Evolutionary conservation across 2,888 invertebrate species (phyloP), one percentile per base, ranked within the genome.

Genomic region (Thumatha senex): DNA sequence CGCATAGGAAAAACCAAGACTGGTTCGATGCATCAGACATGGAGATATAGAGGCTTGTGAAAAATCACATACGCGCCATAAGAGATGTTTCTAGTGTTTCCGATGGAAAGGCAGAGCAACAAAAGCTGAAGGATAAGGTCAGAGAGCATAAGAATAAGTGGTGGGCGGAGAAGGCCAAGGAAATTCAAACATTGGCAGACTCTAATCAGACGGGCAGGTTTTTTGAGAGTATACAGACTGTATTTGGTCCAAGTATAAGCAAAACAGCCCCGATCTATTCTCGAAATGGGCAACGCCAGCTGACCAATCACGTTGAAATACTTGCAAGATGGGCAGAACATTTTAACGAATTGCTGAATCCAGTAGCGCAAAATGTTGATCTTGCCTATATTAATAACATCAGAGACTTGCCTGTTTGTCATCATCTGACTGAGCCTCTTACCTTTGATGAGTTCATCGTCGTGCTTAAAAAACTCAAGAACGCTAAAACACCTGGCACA

Each of bases 101-200:
- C 8, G 31, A 31, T 10, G 2, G 31, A 10, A 31, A 8, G 10
- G 11, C 10, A 31, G 31, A 2, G 8, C 31, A 31, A 8, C 31
- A 31, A 31, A 8, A 58, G 8, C 12, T 36, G 36, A 53, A 70
- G 11, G 4, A 13, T 15, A 30, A 41, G 14, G 12, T 41, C 5
- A n/a, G 30, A 2, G 31, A 30, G 1, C 31, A 30, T 8, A 41
- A 41, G 30, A 12, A 41, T 29, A 41, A n/a, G 29, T 40, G 40
- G 40, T 40, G 40, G 40, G 24, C 3, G 29, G 10, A 40, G n/a
- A 40, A 29, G 18, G 40, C 40, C 7, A 18, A 15, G 9, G 41
- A 41, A 12, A 2, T 41, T 8, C 30, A 41, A 12, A 1, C 9
- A 24, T 41, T 1, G 11, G n/a, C 31, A n/a, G 41, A 31, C 10